Percentiles rank a stretch among this genome's conserved stretches.
phyloP scores from a whole-genome alignment of 2,888 invertebrate species.

The Rhagophthalmus giganteus region DNA sequence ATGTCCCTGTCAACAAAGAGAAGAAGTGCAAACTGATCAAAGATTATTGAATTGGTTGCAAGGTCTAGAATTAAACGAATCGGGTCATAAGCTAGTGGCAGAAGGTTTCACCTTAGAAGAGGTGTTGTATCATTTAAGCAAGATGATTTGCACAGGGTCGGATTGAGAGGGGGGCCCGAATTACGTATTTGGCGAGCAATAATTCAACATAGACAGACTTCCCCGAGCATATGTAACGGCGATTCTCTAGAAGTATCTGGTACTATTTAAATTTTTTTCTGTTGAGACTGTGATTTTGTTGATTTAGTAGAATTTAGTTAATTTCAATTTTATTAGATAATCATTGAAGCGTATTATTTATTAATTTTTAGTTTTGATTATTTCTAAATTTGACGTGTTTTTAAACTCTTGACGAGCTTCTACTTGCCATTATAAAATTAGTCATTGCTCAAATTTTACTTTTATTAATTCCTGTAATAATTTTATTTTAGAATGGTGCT shows the following conservation, averaged over 20 bases:
- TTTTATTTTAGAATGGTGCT: neutral
- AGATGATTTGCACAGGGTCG: slow-evolving; percentile 78
- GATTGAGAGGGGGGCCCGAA: slow-evolving; percentile 81
- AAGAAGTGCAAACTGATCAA: slow-evolving; percentile 56
- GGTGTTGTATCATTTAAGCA: slow-evolving; percentile 74
- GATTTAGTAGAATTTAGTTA: slow-evolving; percentile 8
- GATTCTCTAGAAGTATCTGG: slow-evolving; percentile 17
- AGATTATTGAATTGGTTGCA: slow-evolving; percentile 73
- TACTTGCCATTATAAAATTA: neutral
- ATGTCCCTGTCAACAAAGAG: slow-evolving; percentile 46
- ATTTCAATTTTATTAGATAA: slow-evolving; percentile 7
- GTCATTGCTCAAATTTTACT: too few relatives aligned
- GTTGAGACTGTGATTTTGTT: slow-evolving; percentile 22
- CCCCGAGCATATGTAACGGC: slow-evolving; percentile 16
- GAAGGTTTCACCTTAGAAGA: slow-evolving; percentile 83
- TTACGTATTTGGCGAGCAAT: slow-evolving; percentile 85
- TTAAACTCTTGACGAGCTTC: neutral
- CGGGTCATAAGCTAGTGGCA: slow-evolving; percentile 67
- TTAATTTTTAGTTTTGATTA: slow-evolving; percentile 1
- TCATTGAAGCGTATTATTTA: neutral
- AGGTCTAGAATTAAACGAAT: slow-evolving; percentile 68
- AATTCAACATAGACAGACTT: slow-evolving; percentile 59
- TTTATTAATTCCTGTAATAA: neutral
- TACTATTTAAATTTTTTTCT: slow-evolving; percentile 14
- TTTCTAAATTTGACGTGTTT: neutral